Percentiles rank a stretch among this genome's conserved stretches.
Conservation (phyloP, 53 echinoderm and acorn worm species). For the Astropecten irregularis region DNA sequence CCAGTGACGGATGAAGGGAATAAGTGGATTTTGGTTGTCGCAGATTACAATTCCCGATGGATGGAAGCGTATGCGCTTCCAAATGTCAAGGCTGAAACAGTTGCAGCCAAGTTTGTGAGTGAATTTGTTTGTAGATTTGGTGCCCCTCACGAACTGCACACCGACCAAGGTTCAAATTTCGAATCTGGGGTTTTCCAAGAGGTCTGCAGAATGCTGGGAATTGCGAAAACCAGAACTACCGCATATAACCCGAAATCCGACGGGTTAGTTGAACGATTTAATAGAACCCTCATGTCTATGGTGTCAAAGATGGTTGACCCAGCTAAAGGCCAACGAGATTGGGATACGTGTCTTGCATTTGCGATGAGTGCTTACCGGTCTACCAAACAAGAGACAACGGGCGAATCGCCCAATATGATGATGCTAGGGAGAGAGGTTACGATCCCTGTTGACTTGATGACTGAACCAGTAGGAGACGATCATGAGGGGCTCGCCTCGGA, state of each 20-base stretch:
- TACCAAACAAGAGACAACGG: neutral
- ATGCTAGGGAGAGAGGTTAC: too few species aligned
- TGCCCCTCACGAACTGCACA: neutral
- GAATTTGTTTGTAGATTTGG: constrained; percentile 24
- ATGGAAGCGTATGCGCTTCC: constrained; percentile 28
- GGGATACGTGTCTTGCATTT: neutral
- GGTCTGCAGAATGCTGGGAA: neutral
- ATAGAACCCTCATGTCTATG: neutral
- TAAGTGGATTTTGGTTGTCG: constrained; percentile 14
- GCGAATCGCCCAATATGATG: neutral
- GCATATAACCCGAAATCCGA: constrained; percentile 14
- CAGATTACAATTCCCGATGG: constrained; percentile 11
- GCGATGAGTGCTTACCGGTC: neutral
- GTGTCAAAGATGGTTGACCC: neutral
- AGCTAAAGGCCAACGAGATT: neutral
- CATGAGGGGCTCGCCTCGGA: too few species aligned
- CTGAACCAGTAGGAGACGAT: neutral
- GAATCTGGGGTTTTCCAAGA: constrained; percentile 1
- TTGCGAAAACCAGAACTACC: neutral
- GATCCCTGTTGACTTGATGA: neutral
- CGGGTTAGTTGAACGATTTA: constrained; percentile 27
- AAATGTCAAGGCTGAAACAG: constrained; percentile 12
- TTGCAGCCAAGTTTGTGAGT: neutral
- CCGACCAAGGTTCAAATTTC: constrained; percentile 26
- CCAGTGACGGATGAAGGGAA: neutral